These are phyloP conservation scores for Scolopax bukidnonensis DNA, from an alignment of 2,797 vertebrate genomes.

Conservation along the genomic window DNA sequence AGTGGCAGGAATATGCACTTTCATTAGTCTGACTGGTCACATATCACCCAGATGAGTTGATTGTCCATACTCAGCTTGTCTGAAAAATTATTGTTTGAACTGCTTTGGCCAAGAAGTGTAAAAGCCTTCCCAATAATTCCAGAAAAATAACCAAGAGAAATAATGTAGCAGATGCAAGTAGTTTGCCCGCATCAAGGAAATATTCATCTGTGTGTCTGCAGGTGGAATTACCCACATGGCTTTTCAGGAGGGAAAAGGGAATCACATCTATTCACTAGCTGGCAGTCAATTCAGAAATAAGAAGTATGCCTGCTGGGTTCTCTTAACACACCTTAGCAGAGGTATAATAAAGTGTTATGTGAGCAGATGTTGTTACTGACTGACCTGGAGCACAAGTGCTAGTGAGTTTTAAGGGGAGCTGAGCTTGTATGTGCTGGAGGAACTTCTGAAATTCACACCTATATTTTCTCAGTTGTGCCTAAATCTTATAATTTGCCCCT, in stretches of 20 bases:
- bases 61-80: not conserved
- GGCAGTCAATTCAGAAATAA: slow-evolving; percentile 37
- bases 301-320: slow-evolving; percentile 40
- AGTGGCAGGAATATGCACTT: not conserved
- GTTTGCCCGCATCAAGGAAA: not conserved
- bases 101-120: not conserved
- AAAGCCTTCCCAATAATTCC: not conserved
- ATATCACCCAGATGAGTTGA: not conserved
- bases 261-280: slow-evolving; percentile 29
- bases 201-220: slow-evolving; percentile 7
- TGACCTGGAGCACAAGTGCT: slow-evolving; percentile 20
- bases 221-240: not conserved
- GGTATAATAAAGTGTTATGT: slow-evolving; percentile 24
- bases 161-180: not conserved
- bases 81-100: not conserved
- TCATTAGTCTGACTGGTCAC: not conserved
- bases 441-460: slow-evolving; percentile 38
- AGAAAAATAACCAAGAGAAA: not conserved
- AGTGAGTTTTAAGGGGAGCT: not conserved
- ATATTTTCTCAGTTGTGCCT: slow-evolving; percentile 37
- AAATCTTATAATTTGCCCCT: slow-evolving; percentile 53
- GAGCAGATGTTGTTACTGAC: not conserved
- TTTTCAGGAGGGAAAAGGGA: not conserved
- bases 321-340: not conserved
- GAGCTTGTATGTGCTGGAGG: not conserved